Evolutionary conservation across 1,140 invertebrate genomes (phyloP).

Genomic region (Zaprionus tsacasi): DNA sequence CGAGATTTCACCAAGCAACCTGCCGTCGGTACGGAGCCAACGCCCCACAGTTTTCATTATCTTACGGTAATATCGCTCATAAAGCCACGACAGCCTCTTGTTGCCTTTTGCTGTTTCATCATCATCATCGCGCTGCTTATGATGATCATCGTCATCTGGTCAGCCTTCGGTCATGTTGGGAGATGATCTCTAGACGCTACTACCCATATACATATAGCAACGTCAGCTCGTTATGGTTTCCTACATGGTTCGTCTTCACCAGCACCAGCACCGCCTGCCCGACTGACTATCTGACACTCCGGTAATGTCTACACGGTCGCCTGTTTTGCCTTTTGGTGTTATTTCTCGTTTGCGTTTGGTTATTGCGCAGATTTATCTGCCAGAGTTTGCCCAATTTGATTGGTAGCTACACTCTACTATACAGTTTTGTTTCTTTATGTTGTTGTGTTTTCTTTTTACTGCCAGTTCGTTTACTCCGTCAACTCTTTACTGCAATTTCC

Average conservation of each 20-base stretch:
- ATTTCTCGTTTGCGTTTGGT: slow-evolving; percentile 61
- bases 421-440: slow-evolving; percentile 9
- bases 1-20: slow-evolving; percentile 74
- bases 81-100: slow-evolving; percentile 54
- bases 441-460: slow-evolving; percentile 11
- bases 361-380: slow-evolving; percentile 60
- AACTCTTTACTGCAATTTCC: slow-evolving; percentile 41
- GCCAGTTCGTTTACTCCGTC: slow-evolving; percentile 20
- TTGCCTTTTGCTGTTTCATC: slow-evolving; percentile 35
- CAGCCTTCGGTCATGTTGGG: slow-evolving; percentile 57
- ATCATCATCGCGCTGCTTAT: slow-evolving; percentile 14
- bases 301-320: slow-evolving; percentile 38
- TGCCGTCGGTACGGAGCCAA: slow-evolving; percentile 25
- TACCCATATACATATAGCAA: slow-evolving; percentile 36
- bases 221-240: slow-evolving; percentile 71
- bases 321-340: slow-evolving; percentile 50
- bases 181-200: slow-evolving; percentile 49
- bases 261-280: neutral
- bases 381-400: slow-evolving; percentile 48
- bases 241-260: slow-evolving; percentile 35
- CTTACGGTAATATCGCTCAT: slow-evolving; percentile 77
- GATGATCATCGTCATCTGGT: slow-evolving; percentile 33
- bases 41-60: slow-evolving; percentile 64
- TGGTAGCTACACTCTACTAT: slow-evolving; percentile 25
- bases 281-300: neutral